A percentile compares a stretch with the other conserved stretches of the same genome.
These are phyloP conservation scores for Umimayanthus kanabou DNA, from an alignment of 92 coral and sea anemone genomes.

Conservation along the genomic window DNA sequence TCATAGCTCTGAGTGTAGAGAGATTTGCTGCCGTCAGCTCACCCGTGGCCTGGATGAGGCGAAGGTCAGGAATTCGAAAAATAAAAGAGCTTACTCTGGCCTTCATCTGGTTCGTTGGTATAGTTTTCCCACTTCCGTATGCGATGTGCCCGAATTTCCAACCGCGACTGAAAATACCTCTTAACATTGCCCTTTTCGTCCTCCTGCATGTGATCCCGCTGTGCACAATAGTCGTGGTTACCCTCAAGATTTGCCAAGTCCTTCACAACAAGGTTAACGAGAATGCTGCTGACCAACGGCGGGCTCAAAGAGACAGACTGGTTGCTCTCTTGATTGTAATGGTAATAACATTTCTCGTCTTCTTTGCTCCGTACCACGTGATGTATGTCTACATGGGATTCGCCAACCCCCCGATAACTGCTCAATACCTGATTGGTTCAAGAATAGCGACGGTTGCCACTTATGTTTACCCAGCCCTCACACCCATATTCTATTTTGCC, in stretches of 20 bases:
- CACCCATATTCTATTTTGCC: slow-evolving; percentile 70
- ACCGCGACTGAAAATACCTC: slow-evolving; percentile 1
- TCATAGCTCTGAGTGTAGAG: slow-evolving; percentile 35
- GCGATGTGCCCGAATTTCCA: slow-evolving; percentile 30
- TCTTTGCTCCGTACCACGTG: slow-evolving; percentile 65
- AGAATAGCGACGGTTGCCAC: slow-evolving; percentile 48
- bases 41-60: slow-evolving; percentile 40
- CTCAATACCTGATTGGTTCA: slow-evolving; percentile 31
- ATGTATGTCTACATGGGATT: slow-evolving; percentile 52
- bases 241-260: slow-evolving; percentile 42
- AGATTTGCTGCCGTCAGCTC: slow-evolving; percentile 41
- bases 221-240: slow-evolving; percentile 36
- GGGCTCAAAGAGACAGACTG: slow-evolving; percentile 50
- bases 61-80: slow-evolving; percentile 2
- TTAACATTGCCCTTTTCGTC: slow-evolving; percentile 33
- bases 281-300: slow-evolving; percentile 41
- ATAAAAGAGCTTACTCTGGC: slow-evolving; percentile 28
- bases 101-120: slow-evolving; percentile 24
- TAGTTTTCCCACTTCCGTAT: slow-evolving; percentile 33
- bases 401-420: slow-evolving; percentile 1
- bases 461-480: slow-evolving; percentile 64
- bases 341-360: slow-evolving; percentile 58
- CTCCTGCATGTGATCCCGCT: slow-evolving; percentile 38
- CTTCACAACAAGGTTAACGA: slow-evolving; percentile 32
- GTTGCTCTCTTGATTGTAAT: slow-evolving; percentile 60